These are phyloP conservation scores for Lamproptera curius DNA, from an alignment of 2,888 invertebrate genomes.

Conservation along the genomic window DNA sequence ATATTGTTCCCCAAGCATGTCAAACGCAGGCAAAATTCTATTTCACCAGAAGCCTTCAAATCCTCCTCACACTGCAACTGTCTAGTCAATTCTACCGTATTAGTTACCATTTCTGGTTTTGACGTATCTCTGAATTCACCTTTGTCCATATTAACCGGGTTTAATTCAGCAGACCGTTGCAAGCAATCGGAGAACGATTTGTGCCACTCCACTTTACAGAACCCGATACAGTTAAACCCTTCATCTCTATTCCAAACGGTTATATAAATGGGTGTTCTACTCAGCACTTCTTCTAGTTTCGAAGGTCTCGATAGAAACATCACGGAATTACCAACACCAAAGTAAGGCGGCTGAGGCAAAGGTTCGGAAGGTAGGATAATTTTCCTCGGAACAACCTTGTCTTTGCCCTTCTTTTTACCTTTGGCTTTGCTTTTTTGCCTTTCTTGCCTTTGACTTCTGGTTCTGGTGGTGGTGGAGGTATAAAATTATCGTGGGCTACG, in stretches of 20 bases:
- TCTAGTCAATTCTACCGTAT: slow-evolving; percentile 55
- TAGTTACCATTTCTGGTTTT: slow-evolving; percentile 57
- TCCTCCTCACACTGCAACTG: slow-evolving; percentile 66
- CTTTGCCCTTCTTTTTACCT: slow-evolving; percentile 37
- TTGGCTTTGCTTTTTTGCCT: slow-evolving; percentile 40
- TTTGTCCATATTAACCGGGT: slow-evolving; percentile 61
- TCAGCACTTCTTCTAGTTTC: slow-evolving; percentile 54
- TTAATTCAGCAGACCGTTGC: slow-evolving; percentile 48
- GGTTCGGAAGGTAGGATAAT: slow-evolving; percentile 62
- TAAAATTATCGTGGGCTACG: slow-evolving; percentile 69
- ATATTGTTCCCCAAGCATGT: slow-evolving; percentile 63
- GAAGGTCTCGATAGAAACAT: slow-evolving; percentile 66
- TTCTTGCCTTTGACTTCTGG: slow-evolving; percentile 44
- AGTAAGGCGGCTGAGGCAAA: slow-evolving; percentile 65
- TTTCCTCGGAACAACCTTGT: slow-evolving; percentile 37
- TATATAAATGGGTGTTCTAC: slow-evolving; percentile 59
- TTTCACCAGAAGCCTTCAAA: slow-evolving; percentile 62
- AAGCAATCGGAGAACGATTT: slow-evolving; percentile 58
- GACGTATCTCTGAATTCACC: slow-evolving; percentile 58
- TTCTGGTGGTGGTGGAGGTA: slow-evolving; percentile 61
- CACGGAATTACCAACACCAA: slow-evolving; percentile 65
- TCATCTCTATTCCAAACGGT: slow-evolving; percentile 71
- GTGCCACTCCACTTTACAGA: slow-evolving; percentile 57
- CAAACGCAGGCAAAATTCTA: slow-evolving; percentile 58
- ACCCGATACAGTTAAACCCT: slow-evolving; percentile 53